phyloP scores from a whole-genome alignment of 2,113 vertebrate species.

The Chamaea fasciata region DNA sequence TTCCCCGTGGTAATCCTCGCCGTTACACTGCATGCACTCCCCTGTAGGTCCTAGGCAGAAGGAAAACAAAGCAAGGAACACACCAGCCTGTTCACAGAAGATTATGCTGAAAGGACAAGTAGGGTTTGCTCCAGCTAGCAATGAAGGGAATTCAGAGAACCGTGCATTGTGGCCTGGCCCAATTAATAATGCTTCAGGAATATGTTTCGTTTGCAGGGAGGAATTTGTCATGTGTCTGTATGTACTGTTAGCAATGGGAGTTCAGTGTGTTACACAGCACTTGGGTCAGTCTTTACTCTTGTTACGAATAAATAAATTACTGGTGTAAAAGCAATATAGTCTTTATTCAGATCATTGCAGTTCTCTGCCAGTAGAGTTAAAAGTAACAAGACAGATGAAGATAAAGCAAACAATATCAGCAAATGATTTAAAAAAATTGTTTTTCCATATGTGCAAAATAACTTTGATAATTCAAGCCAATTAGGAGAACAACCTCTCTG shows the following conservation, averaged over 20 bases:
- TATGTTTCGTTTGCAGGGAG: not conserved
- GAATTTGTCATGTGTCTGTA: not conserved
- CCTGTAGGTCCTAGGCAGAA: conserved; percentile 43
- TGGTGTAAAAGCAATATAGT: not conserved
- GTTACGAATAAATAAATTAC: not conserved
- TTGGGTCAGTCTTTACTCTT: not conserved
- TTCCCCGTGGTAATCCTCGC: conserved; percentile 88
- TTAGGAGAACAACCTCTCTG: not conserved
- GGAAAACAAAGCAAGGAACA: not conserved
- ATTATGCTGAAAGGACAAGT: not conserved
- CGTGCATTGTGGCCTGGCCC: not conserved
- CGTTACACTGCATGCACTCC: conserved; percentile 89
- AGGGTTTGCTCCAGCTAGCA: not conserved
- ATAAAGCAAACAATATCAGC: not conserved
- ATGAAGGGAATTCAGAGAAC: not conserved
- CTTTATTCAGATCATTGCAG: not conserved
- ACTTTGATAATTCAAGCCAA: not conserved
- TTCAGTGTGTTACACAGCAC: not conserved
- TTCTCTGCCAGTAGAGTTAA: not conserved
- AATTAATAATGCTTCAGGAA: not conserved
- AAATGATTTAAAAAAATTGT: not conserved
- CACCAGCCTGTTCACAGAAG: not conserved
- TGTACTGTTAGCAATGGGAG: not conserved
- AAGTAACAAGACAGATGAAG: not conserved
- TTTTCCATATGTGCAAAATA: not conserved